Base-by-base conservation (phyloP, 1,140 invertebrate genomes). In the Medauroidea extradentata region DNA sequence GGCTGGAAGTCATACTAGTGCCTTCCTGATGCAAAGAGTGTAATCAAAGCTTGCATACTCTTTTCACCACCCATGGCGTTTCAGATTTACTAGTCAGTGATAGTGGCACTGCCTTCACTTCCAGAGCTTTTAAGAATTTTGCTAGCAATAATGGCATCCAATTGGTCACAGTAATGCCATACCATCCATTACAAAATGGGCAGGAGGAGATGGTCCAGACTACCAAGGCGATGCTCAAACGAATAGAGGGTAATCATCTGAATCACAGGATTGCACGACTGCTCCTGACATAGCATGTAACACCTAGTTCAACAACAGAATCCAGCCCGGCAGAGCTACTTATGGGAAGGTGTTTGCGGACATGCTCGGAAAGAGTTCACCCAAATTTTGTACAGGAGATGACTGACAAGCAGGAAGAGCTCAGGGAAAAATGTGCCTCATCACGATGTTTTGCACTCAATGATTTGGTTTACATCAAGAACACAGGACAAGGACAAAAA, bases 1-100 rank as follows among this genome's bases (percentile, higher is more conserved):
- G 73, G 73, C 64, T 66, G 14, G 73, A 78, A 51, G 67, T 77
- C n/a, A 23, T 48, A 13, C 23, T 23, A n/a, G 42, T 27, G 4
- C 13, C 29, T 23, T 29, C 46, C 59, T 14, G 29, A 34, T 34
- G n/a, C 29, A 44, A 34, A 44, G 46, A 25, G 24, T 66, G 19
- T 25, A 54, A 57, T 29, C 50, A 29, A 44, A 54, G 16, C 23
- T 19, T 46, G 11, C 11, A 7, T 4, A 34, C 11, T 11, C 29
- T 34, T 7, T 66, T 66, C 49, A 25, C 61, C 29, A 44, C 42
- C 7, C 53, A 60, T 53, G 65, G 65, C 11, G 39, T 66, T 41
- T 62, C 65, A 18, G 57, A 60, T 25, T 44, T 46, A 13, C 48
- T 66, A 11, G 62, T 68, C 13, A 59, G 29, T 16, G 70, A 72